Base-by-base conservation (phyloP, 2,797 vertebrate species). In the Liparis tanakae region DNA sequence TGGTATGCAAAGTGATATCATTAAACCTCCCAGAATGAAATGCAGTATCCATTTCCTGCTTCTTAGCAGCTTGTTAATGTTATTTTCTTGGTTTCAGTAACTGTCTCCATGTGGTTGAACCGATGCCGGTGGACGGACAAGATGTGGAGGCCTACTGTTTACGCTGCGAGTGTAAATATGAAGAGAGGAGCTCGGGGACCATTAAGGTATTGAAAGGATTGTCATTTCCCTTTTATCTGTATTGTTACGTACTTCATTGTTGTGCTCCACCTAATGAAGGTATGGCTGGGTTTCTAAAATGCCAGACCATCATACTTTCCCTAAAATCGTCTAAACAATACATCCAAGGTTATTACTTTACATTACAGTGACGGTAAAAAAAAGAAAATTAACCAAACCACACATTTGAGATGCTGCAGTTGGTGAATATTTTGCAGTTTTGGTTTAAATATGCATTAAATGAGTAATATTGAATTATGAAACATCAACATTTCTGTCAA, bases 141-240 rank as follows among this genome's bases (percentile, higher is more conserved):
- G 98, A 99, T 10, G 96, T 98, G 79, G 98, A 99, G 89, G 98
- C 98, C 0, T 99, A 99, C 81, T 99, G 98, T 91, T 93, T 99
- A 79, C 97, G 97, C 22, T 99, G 98, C 74, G 98, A 99, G 74
- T 99, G 98, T 93, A 99, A 99, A 93, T 99, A 99, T 60, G 98
- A 99, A 82, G 97, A 99, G 90, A 96, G 98, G 85, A 99, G 98
- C 87, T 98, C 98, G 4, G 95, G 95, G 79, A 99, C 97, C 1
- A 99, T 99, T 82, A 98, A 97, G 94, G 98, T 98, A 7, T 3
- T 44, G 7, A 8, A 54, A 7, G 10, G 13, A 5, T 75, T 34
- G 1, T 55, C 34, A n/a, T 20, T 36, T 60, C 9, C 15, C 18
- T 55, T n/a, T 15, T 17, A n/a, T n/a, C 6, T 15, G 10, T 39